Evolutionary conservation across 2,888 invertebrate species (phyloP).

Genomic region (Pomacea canaliculata): DNA sequence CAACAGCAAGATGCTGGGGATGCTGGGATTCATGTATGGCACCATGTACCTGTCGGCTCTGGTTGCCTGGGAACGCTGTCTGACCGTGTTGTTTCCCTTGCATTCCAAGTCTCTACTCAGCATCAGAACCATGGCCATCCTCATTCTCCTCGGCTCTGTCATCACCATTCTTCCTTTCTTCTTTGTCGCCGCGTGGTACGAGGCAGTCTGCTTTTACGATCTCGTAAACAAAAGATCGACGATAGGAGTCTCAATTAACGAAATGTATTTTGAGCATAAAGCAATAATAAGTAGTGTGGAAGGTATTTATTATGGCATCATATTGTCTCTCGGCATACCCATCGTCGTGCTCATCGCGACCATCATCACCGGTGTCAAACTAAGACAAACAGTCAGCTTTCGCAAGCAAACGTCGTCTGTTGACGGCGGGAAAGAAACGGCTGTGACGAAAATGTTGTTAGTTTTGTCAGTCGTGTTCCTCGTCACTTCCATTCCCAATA

Average conservation of each 20-base stretch:
- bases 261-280: constrained; percentile 1
- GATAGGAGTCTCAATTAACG: not conserved
- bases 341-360: constrained; percentile 5
- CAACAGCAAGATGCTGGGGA: not conserved
- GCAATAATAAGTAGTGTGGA: not conserved
- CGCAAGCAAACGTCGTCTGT: not conserved
- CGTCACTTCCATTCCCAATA: constrained; percentile 3
- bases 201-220: constrained; percentile 12
- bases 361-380: constrained; percentile 9
- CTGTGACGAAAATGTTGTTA: constrained; percentile 17
- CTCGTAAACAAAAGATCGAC: not conserved
- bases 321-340: constrained; percentile 1
- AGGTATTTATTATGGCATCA: constrained; percentile 7
- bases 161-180: not conserved
- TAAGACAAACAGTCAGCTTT: constrained; percentile 5
- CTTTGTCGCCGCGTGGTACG: constrained; percentile 10
- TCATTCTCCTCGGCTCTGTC: not conserved
- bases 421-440: constrained; percentile 6
- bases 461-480: constrained; percentile 12
- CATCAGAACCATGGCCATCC: not conserved
- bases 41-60: constrained; percentile 8
- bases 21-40: constrained; percentile 11
- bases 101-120: not conserved
- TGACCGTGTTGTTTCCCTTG: constrained; percentile 14
- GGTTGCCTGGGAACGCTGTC: constrained; percentile 13